phyloP scores from a whole-genome alignment of 1,140 invertebrate genomes.

The Lasaia peninsularis region DNA sequence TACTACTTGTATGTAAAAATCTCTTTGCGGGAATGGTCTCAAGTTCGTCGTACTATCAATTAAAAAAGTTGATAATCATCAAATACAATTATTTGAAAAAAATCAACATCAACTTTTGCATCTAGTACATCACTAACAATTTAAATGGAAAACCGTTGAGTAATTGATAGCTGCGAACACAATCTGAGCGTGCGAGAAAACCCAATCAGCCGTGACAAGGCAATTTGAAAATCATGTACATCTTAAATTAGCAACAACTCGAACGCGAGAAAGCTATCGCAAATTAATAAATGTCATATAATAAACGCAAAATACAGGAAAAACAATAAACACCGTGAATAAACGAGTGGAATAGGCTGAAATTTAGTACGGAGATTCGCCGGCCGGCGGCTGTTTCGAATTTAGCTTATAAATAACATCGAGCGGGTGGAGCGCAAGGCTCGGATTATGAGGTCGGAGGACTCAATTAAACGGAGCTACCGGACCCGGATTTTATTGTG shows the following conservation, averaged over 20 bases:
- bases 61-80: no score
- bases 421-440: conserved; percentile 49
- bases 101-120: no score
- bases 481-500: conserved; percentile 64
- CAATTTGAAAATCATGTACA: conserved; percentile 63
- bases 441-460: conserved; percentile 70
- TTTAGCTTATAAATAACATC: conserved; percentile 67
- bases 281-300: conserved; percentile 48
- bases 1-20: no score
- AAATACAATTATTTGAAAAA: no score
- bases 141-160: conserved; percentile 41
- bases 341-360: conserved; percentile 41
- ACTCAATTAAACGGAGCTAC: conserved; percentile 71
- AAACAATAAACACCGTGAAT: conserved; percentile 42
- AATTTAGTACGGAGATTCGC: conserved; percentile 40
- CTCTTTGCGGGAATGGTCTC: no score
- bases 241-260: conserved; percentile 69
- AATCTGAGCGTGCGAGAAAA: conserved; percentile 43
- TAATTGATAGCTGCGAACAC: conserved; percentile 6
- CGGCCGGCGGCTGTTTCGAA: conserved; percentile 40
- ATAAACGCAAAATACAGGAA: conserved; percentile 26
- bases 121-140: conserved; percentile 45
- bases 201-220: conserved; percentile 51
- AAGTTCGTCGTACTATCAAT: no score
- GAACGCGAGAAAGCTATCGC: conserved; percentile 45